Evolutionary conservation across 2,797 vertebrate genomes (phyloP).

Genomic region (Pangasius krempfi): DNA sequence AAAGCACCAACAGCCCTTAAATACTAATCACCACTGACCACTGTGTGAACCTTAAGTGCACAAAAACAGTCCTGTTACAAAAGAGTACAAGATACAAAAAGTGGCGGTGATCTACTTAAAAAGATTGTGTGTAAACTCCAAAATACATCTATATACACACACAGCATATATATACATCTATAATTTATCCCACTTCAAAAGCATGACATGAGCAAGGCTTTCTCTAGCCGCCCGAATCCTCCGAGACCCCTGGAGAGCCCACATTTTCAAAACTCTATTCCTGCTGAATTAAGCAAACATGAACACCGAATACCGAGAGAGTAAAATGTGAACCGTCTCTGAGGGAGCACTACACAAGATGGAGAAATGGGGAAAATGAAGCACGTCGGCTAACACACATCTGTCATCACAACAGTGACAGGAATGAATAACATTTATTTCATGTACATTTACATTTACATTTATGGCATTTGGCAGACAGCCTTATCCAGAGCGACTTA

Average conservation of each 20-base stretch:
- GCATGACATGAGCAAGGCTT: not conserved
- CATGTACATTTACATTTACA: no score
- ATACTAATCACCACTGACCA: conserved; percentile 42
- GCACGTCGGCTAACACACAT: not conserved
- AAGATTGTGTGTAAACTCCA: conserved; percentile 24
- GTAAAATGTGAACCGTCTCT: not conserved
- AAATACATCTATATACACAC: not conserved
- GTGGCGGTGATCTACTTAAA: not conserved
- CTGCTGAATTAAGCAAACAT: not conserved
- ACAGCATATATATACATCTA: not conserved
- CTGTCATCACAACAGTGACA: not conserved
- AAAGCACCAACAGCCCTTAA: conserved; percentile 44
- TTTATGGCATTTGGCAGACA: no score
- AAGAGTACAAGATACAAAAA: conserved; percentile 16
- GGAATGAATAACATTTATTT: conserved; percentile 12
- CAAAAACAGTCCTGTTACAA: conserved; percentile 39
- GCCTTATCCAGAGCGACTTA: no score
- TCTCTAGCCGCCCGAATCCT: not conserved
- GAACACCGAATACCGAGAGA: not conserved
- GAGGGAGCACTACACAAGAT: not conserved
- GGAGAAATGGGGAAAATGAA: not conserved
- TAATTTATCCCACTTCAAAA: not conserved
- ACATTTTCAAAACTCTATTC: not conserved
- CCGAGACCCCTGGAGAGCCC: not conserved
- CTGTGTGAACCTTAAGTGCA: conserved; percentile 25